A percentile compares a stretch with the other conserved stretches of the same genome.
Evolutionary conservation across 2,113 vertebrate species (phyloP).

Genomic region (Aphelocoma coerulescens): DNA sequence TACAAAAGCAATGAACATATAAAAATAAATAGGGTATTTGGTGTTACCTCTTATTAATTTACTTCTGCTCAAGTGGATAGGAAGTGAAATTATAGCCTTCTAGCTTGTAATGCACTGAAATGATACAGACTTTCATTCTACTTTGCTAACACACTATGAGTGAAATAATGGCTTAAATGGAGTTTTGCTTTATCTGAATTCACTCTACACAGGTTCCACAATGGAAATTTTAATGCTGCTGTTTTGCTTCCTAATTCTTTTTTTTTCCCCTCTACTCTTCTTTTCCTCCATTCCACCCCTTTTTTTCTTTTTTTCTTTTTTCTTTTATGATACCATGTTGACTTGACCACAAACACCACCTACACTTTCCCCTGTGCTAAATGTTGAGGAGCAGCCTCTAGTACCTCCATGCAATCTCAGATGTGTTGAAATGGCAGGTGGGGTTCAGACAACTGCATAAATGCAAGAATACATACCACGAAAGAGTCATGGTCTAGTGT

Average conservation of each 20-base stretch:
- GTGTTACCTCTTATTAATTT: not conserved
- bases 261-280: not conserved
- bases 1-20: not conserved
- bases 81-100: not conserved
- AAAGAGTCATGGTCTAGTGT: not conserved
- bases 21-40: not conserved
- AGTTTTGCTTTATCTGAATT: constrained; percentile 14
- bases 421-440: not conserved
- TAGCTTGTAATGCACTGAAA: not conserved
- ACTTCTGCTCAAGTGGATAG: not conserved
- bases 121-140: not conserved
- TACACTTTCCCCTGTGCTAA: not conserved
- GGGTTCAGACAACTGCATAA: not conserved
- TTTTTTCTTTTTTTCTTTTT: not conserved
- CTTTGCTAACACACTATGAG: not conserved
- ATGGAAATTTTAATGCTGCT: not conserved
- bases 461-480: not conserved
- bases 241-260: not conserved
- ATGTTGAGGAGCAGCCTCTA: not conserved
- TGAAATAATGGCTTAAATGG: not conserved
- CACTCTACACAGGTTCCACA: constrained; percentile 53
- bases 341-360: not conserved
- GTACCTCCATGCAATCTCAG: not conserved
- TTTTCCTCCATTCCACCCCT: not conserved
- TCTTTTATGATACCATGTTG: not conserved